Conservation (phyloP, 2,113 vertebrate species). For the Neofelis nebulosa region DNA sequence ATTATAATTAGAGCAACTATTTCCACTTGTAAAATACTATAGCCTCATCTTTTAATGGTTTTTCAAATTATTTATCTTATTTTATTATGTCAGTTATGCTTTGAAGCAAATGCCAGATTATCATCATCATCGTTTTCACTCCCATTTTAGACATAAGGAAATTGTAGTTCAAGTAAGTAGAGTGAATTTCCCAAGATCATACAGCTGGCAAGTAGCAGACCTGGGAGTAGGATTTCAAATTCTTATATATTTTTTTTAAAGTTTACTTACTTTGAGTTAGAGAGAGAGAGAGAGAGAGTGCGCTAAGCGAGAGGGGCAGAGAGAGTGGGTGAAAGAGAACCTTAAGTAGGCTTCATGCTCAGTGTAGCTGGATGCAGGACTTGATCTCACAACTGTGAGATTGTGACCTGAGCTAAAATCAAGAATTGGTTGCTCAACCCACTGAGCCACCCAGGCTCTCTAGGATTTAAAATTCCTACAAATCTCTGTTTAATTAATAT, state of each 20-base stretch:
- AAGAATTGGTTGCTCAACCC: too few relatives aligned
- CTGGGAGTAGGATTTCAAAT: neutral
- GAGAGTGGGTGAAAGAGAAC: too few relatives aligned
- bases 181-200: neutral
- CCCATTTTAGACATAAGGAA: neutral
- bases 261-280: too few relatives aligned
- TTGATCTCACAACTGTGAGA: too few relatives aligned
- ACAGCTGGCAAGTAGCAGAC: neutral
- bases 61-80: neutral
- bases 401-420: too few relatives aligned
- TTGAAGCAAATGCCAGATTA: slow-evolving; percentile 19
- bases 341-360: too few relatives aligned
- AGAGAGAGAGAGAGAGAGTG: too few relatives aligned
- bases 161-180: neutral
- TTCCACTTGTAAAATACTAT: slow-evolving; percentile 16
- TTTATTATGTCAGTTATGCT: neutral
- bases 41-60: neutral
- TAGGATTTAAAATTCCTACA: neutral
- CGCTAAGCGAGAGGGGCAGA: too few relatives aligned
- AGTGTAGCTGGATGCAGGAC: too few relatives aligned
- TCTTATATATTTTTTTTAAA: neutral
- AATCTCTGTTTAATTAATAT: slow-evolving; percentile 42
- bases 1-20: slow-evolving; percentile 22
- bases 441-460: too few relatives aligned
- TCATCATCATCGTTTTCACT: neutral